Base-by-base conservation (phyloP, 2,113 vertebrate species). In the Bubalus kerabau region DNA sequence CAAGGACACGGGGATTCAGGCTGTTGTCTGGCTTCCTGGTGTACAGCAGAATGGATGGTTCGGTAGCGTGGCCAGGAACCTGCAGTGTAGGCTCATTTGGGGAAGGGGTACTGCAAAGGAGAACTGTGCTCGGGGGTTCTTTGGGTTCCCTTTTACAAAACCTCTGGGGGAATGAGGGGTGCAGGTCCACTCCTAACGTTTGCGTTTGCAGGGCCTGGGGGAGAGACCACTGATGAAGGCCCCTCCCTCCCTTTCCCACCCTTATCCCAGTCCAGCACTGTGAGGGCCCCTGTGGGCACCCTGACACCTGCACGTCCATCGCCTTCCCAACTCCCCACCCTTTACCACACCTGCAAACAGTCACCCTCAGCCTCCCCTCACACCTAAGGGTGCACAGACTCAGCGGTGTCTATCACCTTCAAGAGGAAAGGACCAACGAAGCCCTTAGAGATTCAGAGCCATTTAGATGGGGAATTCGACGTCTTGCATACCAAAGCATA, bases 191-290 rank as follows among this genome's bases (percentile, higher is more conserved):
- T 4, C 7, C 46, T 46, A 52, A 17, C 16, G 1, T 52, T 83
- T 67, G 17, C 62, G 80, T 52, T 91, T 87, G 14, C 62, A 74
- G 64, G 62, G 43, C 19, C n/a, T 30, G 16, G 54, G 56, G 71
- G 32, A 67, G 62, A 57, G 28, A 87, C 17, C 1, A 7, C 21
- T 15, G 21, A 71, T 9, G 52, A 8, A 57, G 16, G 26, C 40
- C 64, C 10, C 1, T 4, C 17, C 1, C 15, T 7, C 4, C 30
- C 19, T 26, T 28, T 26, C 14, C 9, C 5, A 8, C 15, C 24
- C 19, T 48, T 48, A 6, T 23, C 14, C 78, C 57, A 10, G 4
- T 11, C 12, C 17, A 50, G 40, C 26, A 32, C 9, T 1, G 5
- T 10, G 46, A 67, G 7, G 54, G 12, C 23, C 16, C 43, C 64